Conservation (phyloP, 2,113 vertebrate species). For the Pseudopodoces humilis region DNA sequence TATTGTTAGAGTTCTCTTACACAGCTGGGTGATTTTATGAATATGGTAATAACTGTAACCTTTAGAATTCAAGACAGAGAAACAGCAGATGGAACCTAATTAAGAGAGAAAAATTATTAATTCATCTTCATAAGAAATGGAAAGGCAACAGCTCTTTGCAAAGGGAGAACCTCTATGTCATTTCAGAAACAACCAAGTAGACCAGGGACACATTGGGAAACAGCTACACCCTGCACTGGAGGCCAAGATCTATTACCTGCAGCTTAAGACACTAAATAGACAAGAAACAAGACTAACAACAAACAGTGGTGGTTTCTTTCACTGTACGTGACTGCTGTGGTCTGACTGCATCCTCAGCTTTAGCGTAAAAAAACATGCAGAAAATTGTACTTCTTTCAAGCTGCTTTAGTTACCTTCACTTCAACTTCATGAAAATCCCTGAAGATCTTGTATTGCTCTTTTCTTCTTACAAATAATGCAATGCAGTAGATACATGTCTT, state of each 20-base stretch:
- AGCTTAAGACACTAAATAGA: background rate
- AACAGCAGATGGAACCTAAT: slow-evolving; percentile 75
- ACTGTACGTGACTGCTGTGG: background rate
- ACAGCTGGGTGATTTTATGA: slow-evolving; percentile 70
- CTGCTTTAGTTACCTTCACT: background rate
- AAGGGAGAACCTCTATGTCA: slow-evolving; percentile 49
- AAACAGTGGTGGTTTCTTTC: background rate
- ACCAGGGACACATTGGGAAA: background rate
- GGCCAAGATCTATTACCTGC: background rate
- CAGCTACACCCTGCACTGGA: background rate
- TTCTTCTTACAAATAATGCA: background rate
- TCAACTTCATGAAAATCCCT: background rate
- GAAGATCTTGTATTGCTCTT: background rate
- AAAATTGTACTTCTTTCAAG: background rate
- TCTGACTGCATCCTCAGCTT: background rate
- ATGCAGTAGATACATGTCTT: accelerated
- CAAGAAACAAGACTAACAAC: background rate
- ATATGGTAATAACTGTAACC: slow-evolving; percentile 76
- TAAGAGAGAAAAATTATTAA: slow-evolving; percentile 77
- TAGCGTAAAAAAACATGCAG: background rate
- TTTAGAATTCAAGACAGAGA: slow-evolving; percentile 70
- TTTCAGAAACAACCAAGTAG: slow-evolving; percentile 35
- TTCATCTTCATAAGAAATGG: slow-evolving; percentile 65
- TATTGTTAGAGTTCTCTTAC: slow-evolving; percentile 64
- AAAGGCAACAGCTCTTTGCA: slow-evolving; percentile 59